A percentile compares a stretch with the other conserved stretches of the same genome.
Conservation (phyloP, 2,797 vertebrate species). For the Molossus molossus region DNA sequence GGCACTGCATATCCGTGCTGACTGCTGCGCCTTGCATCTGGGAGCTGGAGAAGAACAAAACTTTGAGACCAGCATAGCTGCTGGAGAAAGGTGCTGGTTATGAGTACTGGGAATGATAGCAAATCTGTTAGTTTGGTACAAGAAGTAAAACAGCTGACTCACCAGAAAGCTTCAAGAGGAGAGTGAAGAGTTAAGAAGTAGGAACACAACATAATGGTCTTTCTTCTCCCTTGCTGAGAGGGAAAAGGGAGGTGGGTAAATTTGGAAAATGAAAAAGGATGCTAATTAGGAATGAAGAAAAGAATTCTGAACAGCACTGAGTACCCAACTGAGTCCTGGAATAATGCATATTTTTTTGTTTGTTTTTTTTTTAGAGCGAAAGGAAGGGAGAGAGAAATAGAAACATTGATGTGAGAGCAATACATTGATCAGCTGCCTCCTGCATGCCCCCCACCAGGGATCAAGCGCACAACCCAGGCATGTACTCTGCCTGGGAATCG, state of each 20-base stretch:
- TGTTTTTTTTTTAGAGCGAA: too few relatives aligned
- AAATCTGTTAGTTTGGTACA: not conserved
- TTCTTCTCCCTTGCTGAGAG: not conserved
- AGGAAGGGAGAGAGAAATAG: too few relatives aligned
- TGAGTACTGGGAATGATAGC: not conserved
- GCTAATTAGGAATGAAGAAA: conserved; percentile 32
- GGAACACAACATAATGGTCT: not conserved
- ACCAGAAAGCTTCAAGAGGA: not conserved
- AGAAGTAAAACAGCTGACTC: not conserved
- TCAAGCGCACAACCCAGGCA: too few relatives aligned
- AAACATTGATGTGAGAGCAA: too few relatives aligned
- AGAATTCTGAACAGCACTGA: not conserved
- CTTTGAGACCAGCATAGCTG: not conserved
- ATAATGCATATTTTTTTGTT: not conserved
- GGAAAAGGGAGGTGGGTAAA: not conserved
- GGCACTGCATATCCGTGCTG: not conserved
- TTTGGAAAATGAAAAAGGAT: conserved; percentile 52
- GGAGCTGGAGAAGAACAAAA: not conserved
- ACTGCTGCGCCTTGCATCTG: not conserved
- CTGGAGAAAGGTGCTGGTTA: not conserved
- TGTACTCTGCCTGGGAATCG: too few relatives aligned
- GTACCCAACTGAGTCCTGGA: not conserved
- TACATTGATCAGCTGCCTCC: too few relatives aligned
- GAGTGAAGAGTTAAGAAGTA: not conserved
- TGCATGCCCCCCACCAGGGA: too few relatives aligned